These are phyloP conservation scores for Elanoides forficatus DNA, from an alignment of 2,113 vertebrate species.

Conservation along the genomic window DNA sequence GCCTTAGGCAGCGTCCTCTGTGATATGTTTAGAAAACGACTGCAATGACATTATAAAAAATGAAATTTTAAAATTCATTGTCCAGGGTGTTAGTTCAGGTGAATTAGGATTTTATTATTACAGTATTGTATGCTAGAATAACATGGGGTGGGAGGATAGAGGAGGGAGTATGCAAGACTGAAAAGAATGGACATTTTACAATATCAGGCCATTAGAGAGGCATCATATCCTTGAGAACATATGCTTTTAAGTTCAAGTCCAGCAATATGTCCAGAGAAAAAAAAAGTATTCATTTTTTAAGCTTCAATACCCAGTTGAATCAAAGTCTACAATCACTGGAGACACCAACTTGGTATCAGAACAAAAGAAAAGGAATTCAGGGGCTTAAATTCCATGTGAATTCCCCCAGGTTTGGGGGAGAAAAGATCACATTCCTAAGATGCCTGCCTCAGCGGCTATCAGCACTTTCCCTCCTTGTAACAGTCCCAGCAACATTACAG, in stretches of 20 bases:
- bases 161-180: fast-evolving
- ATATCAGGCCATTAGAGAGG: not conserved
- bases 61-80: not conserved
- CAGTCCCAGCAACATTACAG: not conserved
- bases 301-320: not conserved
- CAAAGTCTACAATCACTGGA: not conserved
- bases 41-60: not conserved
- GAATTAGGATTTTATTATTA: not conserved
- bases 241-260: not conserved
- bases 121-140: not conserved
- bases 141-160: not conserved
- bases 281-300: not conserved
- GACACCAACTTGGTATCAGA: fast-evolving
- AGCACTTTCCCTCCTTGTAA: not conserved
- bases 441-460: not conserved
- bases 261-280: not conserved
- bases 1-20: not conserved
- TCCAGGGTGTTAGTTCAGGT: not conserved
- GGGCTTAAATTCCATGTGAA: not conserved
- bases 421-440: not conserved
- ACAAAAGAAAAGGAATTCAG: not conserved
- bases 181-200: not conserved
- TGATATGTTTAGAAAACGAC: not conserved
- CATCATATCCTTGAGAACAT: not conserved
- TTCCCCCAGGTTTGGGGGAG: not conserved